Percentiles rank a stretch among this genome's conserved stretches.
These are phyloP conservation scores for Micromesistius poutassou DNA, from an alignment of 2,797 vertebrate genomes.

Conservation along the genomic window DNA sequence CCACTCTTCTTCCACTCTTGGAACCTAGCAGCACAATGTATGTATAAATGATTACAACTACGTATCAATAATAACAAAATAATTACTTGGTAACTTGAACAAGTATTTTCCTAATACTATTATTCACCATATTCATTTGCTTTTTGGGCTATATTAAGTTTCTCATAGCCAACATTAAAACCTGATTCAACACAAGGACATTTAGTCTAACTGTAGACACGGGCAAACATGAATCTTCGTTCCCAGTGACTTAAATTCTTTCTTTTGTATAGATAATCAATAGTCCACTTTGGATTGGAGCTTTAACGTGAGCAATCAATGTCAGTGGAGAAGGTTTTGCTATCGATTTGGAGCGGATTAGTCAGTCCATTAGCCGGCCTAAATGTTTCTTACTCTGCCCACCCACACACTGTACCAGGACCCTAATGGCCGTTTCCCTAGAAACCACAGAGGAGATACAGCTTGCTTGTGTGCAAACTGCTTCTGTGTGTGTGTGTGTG, in stretches of 20 bases:
- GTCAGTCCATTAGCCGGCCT: slow-evolving; percentile 26
- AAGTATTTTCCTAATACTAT: not conserved
- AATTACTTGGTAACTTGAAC: not conserved
- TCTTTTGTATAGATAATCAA: not conserved
- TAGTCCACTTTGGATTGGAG: not conserved
- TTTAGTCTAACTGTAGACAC: not conserved
- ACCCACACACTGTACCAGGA: slow-evolving; percentile 51
- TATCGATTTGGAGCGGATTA: slow-evolving; percentile 35
- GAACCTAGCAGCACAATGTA: too few species aligned
- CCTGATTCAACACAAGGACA: not conserved
- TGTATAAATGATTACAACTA: too few species aligned
- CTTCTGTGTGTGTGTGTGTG: not conserved
- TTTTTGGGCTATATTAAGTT: not conserved
- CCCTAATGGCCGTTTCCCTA: slow-evolving; percentile 59
- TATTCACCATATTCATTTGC: not conserved
- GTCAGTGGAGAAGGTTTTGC: slow-evolving; percentile 21
- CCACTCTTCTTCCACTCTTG: too few species aligned
- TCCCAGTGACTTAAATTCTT: not conserved
- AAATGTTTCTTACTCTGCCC: slow-evolving; percentile 34
- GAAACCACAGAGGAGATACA: slow-evolving; percentile 50
- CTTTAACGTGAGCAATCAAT: slow-evolving; percentile 6
- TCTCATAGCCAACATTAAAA: not conserved
- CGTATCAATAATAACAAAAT: not conserved
- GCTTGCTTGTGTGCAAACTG: too few species aligned
- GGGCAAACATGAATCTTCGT: not conserved